Base-by-base conservation (phyloP, 1,140 invertebrate species). In the Nasonia giraulti region DNA sequence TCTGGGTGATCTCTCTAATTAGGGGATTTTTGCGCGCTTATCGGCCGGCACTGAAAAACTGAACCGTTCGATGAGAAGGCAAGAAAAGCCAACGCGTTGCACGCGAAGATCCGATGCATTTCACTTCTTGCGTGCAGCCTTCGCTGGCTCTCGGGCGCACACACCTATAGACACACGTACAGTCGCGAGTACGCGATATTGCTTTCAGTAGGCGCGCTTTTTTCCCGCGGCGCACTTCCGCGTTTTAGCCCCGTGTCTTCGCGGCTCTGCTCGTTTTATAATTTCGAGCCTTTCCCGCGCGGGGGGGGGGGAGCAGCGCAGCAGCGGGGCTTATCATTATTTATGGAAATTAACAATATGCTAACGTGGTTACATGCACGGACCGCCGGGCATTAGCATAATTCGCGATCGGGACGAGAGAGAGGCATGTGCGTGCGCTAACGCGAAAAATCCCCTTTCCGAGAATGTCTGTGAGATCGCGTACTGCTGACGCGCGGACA, bases 291-390 rank as follows among this genome's bases (percentile, higher is more conserved):
- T 71, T 33, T 62, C n/a, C n/a, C 55, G 6, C 17, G 20, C 17
- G 55, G 6, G 55, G 55, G n/a, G 55, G 55, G 55, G 55, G 55
- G n/a, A n/a, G 55, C 14, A 50, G 12, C 47, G 11, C 47, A n/a
- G 55, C 55, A n/a, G 69, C 69, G 27, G 27, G 50, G 40, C 71
- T 84, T 85, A 85, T 85, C 78, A 76, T 85, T 85, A 85, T 85
- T 85, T 85, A 85, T 85, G 79, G 79, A 85, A 85, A 81, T 85
- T 69, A 85, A 85, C 78, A 68, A 81, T 68, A 84, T 80, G 69
- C 77, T 37, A 76, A 66, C 33, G 74, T 23, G 27, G 37, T 11
- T 50, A 76, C 77, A 66, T 75, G 44, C 69, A 37, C 47, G 20
- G 17, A 37, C 62, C 7, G 10, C 23, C 31, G 50, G 10, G 55